Evolutionary conservation across 53 echinoderm and acorn worm species (phyloP).

Genomic region (Holothuria scabra): DNA sequence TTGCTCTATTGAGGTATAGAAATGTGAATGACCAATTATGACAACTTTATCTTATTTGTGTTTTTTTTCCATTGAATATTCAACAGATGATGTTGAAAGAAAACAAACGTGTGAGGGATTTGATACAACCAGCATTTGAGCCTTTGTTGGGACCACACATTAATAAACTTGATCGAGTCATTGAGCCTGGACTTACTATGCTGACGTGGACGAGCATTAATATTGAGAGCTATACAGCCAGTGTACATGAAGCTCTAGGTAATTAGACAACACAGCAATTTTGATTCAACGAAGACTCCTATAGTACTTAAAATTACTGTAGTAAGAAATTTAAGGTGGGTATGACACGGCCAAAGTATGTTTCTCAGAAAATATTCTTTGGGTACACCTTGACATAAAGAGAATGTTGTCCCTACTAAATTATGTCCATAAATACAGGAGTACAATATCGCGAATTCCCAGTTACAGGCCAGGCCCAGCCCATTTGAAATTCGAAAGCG

Average conservation of each 20-base stretch:
- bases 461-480: too few species aligned
- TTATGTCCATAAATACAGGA: too few species aligned
- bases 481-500: too few species aligned
- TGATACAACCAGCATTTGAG: conserved; percentile 91
- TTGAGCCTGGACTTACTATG: conserved; percentile 87
- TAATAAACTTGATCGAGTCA: conserved; percentile 73
- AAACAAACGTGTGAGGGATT: conserved; percentile 82
- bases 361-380: too few species aligned
- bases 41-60: background rate
- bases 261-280: background rate
- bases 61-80: background rate
- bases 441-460: too few species aligned
- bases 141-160: conserved; percentile 88
- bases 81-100: conserved; percentile 78
- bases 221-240: conserved; percentile 78
- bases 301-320: too few species aligned
- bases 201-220: conserved; percentile 98
- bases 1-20: too few species aligned
- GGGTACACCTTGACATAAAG: too few species aligned
- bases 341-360: too few species aligned
- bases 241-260: conserved; percentile 82
- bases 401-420: too few species aligned
- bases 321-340: too few species aligned
- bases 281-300: too few species aligned
- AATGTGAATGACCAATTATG: background rate